These are phyloP conservation scores for Cotesia vestalis DNA, from an alignment of 1,140 invertebrate species.

Conservation along the genomic window DNA sequence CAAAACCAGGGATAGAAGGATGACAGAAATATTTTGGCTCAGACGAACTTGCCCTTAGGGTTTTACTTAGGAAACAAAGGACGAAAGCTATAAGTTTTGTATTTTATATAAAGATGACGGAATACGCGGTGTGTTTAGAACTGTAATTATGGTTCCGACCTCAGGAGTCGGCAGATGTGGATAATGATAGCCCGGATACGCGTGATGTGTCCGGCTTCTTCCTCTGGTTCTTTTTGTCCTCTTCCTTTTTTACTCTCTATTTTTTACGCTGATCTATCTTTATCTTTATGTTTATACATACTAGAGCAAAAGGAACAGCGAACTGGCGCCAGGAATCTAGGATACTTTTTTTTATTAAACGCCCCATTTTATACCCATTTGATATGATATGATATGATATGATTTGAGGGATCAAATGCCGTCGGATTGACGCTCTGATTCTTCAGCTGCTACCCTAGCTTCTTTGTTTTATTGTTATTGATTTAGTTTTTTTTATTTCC, in stretches of 20 bases:
- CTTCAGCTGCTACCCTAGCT: no score
- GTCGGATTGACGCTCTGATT: no score
- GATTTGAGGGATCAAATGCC: no score
- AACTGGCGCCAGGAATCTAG: no score
- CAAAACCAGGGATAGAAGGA: background rate
- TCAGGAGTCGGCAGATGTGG: constrained; percentile 52
- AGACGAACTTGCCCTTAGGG: constrained; percentile 13
- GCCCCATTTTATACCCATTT: no score
- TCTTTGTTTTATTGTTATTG: no score
- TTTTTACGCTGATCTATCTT: no score
- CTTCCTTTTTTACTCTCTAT: constrained; percentile 15
- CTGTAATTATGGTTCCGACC: constrained; percentile 51
- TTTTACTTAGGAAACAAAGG: constrained; percentile 27
- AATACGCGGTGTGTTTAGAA: constrained; percentile 31
- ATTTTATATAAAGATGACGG: constrained; percentile 29
- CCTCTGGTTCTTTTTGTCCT: constrained; percentile 23
- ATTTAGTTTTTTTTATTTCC: no score
- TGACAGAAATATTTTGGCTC: constrained; percentile 4
- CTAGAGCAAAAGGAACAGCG: no score
- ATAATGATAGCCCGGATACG: constrained; percentile 56
- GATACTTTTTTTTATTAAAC: no score
- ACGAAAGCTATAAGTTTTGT: constrained; percentile 1
- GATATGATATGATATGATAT: no score
- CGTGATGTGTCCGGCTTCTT: constrained; percentile 51
- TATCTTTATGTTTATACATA: no score